Evolutionary conservation across 2,888 invertebrate species (phyloP), one percentile per base, ranked within the genome.

Genomic region (Melipona beecheii): DNA sequence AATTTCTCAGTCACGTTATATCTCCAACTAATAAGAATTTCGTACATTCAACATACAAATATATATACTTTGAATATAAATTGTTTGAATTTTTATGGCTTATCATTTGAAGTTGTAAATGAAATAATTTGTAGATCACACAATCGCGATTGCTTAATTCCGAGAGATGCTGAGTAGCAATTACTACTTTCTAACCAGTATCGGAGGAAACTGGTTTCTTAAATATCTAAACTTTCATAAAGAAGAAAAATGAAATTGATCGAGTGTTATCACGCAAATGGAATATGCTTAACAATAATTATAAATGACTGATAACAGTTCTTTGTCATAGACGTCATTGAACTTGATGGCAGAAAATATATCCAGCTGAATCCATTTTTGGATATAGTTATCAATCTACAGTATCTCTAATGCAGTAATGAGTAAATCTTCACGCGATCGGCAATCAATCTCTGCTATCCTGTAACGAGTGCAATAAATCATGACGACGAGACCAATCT

Each of bases 171-270:
- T 50, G 60, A 50, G 5, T 15, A 31, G 21, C 17, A 21, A 49
- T 62, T 15, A 50, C 27, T 27, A 54, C 11, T 72, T 72, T 60
- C 49, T 43, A 71, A 11, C 15, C 43, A 58, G n/a, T 71, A 49
- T 31, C 43, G 21, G 3, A 15, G 6, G 13, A 60, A 71, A 71
- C 24, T 58, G 58, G 50, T 60, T 71, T 43, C 21, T 3, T 4
- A 58, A 19, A 58, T 4, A 19, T 2, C 15, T 49, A 43, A 24
- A 43, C n/a, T 68, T 50, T 5, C 19, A 50, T 58, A 60, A 72
- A 17, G 21, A 21, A 54, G 11, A 15, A 17, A 31, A 36, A 9
- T 36, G 27, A 17, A 11, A 36, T 21, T 21, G 31, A 31, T 65
- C 36, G 62, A 75, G 5, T 65, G 50, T 49, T 60, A 73, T 73